phyloP scores from a whole-genome alignment of 2,888 invertebrate genomes.

The Parthenolecanium corni region DNA sequence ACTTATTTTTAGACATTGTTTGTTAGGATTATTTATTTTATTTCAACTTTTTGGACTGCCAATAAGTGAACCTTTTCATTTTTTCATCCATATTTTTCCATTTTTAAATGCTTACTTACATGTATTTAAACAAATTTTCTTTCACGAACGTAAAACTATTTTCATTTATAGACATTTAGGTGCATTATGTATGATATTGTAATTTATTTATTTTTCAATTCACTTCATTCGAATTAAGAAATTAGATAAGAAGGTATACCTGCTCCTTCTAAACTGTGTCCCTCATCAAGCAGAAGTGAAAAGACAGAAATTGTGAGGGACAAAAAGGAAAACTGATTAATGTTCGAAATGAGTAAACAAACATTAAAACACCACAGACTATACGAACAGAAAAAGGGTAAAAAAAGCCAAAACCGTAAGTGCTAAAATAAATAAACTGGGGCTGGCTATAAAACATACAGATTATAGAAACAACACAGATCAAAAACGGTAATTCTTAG shows the following conservation, averaged over 20 bases:
- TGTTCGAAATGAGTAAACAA: conserved; percentile 20
- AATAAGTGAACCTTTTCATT: no score
- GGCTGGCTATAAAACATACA: conserved; percentile 15
- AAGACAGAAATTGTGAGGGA: no score
- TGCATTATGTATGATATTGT: no score
- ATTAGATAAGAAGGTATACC: no score
- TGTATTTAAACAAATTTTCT: no score
- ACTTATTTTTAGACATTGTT: no score
- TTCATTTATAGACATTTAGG: background rate
- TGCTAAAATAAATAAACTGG: conserved; percentile 23
- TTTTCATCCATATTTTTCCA: no score
- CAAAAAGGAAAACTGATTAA: conserved; percentile 15
- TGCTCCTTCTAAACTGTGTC: background rate
- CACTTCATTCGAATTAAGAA: background rate
- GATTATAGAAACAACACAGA: conserved; percentile 23
- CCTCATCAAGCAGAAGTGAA: no score
- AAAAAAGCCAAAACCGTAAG: conserved; percentile 16
- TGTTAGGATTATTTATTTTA: no score
- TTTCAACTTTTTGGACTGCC: no score
- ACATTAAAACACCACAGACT: conserved; percentile 26
- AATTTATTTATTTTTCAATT: background rate
- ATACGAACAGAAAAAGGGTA: background rate
- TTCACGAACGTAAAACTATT: no score
- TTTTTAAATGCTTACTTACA: no score
- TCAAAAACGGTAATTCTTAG: conserved; percentile 21